Percentiles rank a stretch among this genome's conserved stretches.
phyloP scores from a whole-genome alignment of 35 echinoderm and acorn worm genomes.

The Apostichopus parvimensis region DNA sequence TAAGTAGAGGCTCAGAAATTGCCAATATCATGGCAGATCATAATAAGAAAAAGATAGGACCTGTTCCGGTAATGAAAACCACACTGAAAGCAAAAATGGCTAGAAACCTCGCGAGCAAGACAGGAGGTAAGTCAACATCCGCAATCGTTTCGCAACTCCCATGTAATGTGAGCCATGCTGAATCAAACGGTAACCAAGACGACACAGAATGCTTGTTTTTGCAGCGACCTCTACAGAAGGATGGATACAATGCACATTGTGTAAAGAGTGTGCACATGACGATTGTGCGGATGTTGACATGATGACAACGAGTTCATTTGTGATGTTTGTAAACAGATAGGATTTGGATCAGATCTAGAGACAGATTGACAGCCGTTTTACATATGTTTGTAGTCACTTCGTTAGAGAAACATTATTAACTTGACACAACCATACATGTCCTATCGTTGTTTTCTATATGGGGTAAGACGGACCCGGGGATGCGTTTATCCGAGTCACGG shows the following conservation, averaged over 20 bases:
- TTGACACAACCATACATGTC: too few species aligned
- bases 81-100: not conserved
- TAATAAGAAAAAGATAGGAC: not conserved
- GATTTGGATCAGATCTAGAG: not conserved
- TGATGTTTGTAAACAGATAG: conserved; percentile 12
- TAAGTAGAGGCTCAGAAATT: too few species aligned
- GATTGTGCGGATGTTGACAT: not conserved
- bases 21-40: not conserved
- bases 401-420: too few species aligned
- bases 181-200: not conserved
- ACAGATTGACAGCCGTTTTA: not conserved
- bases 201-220: conserved; percentile 12
- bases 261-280: conserved; percentile 23
- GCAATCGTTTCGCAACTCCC: not conserved
- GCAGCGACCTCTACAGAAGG: conserved; percentile 24
- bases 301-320: conserved; percentile 13
- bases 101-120: not conserved
- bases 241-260: not conserved
- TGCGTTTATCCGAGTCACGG: not conserved
- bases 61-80: conserved; percentile 9
- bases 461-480: not conserved
- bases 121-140: not conserved
- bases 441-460: not conserved
- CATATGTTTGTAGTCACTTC: too few species aligned
- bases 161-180: not conserved